Evolutionary conservation across 2,113 vertebrate genomes (phyloP).

Genomic region (Triplophysa dalaica): DNA sequence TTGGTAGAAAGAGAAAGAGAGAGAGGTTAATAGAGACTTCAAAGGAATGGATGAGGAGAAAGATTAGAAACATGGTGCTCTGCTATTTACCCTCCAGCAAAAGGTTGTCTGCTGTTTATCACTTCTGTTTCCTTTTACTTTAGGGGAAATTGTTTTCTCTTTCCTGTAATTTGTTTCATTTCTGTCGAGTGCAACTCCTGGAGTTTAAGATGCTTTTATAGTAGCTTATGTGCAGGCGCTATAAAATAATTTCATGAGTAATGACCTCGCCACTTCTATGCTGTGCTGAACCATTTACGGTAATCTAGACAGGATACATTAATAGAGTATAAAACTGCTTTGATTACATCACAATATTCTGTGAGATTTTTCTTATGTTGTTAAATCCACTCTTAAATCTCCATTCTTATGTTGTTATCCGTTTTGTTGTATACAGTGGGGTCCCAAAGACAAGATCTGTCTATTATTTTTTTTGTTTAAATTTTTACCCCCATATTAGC

Average conservation of each 20-base stretch:
- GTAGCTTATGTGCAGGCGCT: background rate
- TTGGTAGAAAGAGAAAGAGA: background rate
- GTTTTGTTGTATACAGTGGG: too few species aligned
- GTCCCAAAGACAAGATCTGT: too few species aligned
- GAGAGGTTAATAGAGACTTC: conserved; percentile 8
- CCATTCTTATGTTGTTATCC: background rate
- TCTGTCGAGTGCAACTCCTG: conserved; percentile 18
- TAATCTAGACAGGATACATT: background rate
- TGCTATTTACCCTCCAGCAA: conserved; percentile 23
- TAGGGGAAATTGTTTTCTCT: conserved; percentile 29
- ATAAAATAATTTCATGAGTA: conserved; percentile 12
- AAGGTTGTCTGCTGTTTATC: conserved; percentile 21
- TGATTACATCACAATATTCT: background rate
- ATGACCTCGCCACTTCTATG: background rate
- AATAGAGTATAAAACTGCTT: background rate
- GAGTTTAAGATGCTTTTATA: conserved; percentile 8
- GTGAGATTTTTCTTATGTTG: too few species aligned
- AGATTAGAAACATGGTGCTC: background rate
- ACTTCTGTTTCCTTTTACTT: conserved; percentile 33
- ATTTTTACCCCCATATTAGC: too few species aligned
- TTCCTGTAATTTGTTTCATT: conserved; percentile 46
- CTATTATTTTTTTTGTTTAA: too few species aligned
- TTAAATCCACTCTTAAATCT: too few species aligned
- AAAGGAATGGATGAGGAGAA: background rate
- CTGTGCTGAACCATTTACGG: background rate